Evolutionary conservation across 2,888 invertebrate species (phyloP).

Genomic region (Tuberolachnus salignus): DNA sequence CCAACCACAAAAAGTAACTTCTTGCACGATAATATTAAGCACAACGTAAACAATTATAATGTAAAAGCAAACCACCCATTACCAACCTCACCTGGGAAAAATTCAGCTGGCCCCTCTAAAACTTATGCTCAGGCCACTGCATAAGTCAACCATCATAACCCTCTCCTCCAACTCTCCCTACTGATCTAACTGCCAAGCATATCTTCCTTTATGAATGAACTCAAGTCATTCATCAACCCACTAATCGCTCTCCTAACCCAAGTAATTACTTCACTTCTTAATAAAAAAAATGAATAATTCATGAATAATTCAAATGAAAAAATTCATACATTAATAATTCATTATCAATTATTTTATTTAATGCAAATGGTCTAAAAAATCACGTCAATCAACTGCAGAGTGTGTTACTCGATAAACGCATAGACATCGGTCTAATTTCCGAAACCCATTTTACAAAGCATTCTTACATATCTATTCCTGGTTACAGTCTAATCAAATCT

Average conservation of each 20-base stretch:
- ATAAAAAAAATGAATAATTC: neutral
- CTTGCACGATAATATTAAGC: too few species aligned
- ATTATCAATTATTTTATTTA: too few species aligned
- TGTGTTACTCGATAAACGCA: neutral
- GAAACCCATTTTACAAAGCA: neutral
- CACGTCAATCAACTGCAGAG: too few species aligned
- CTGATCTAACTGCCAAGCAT: neutral
- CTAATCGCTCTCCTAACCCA: neutral
- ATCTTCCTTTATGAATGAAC: neutral
- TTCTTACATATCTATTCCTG: too few species aligned
- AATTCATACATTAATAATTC: conserved; percentile 4
- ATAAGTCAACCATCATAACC: neutral
- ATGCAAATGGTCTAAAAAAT: too few species aligned
- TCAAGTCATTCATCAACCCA: neutral
- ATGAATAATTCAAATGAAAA: too few species aligned
- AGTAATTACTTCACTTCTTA: neutral
- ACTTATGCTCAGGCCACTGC: neutral
- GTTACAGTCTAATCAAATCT: too few species aligned
- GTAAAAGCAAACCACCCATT: too few species aligned
- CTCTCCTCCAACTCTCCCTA: too few species aligned
- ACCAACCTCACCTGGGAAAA: neutral
- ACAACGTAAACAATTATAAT: too few species aligned
- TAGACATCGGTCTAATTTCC: neutral
- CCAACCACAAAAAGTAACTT: neutral
- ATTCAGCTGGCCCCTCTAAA: neutral